phyloP scores from a whole-genome alignment of 2,888 invertebrate species.

The Bugula neritina region DNA sequence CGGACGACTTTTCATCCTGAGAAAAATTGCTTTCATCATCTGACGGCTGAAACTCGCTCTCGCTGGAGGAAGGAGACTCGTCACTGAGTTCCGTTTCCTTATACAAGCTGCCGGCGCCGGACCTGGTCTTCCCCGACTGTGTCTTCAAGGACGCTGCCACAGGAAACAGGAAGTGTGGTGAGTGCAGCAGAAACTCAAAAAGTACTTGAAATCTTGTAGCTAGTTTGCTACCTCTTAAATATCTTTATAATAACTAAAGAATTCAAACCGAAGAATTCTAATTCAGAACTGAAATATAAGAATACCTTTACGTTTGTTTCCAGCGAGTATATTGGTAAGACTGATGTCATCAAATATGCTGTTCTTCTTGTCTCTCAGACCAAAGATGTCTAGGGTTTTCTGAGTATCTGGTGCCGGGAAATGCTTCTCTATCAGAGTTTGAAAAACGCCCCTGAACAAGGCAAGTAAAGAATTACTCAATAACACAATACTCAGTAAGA shows the following conservation, averaged over 20 bases:
- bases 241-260: no score
- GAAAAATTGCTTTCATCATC: not conserved
- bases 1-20: constrained; percentile 3
- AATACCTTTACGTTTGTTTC: constrained; percentile 20
- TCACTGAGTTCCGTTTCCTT: constrained; percentile 22
- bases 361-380: constrained; percentile 32
- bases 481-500: no score
- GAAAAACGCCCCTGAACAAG: constrained; percentile 77
- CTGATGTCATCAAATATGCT: constrained; percentile 29
- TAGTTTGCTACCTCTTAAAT: no score
- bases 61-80: constrained; percentile 36
- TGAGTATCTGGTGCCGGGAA: constrained; percentile 90
- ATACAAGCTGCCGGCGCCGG: constrained; percentile 6
- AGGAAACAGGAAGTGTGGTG: not conserved
- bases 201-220: no score
- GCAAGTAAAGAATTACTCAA: no score
- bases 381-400: constrained; percentile 71
- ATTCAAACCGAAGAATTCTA: no score
- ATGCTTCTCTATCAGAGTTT: constrained; percentile 93
- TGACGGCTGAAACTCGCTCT: constrained; percentile 32
- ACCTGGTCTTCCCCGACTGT: not conserved
- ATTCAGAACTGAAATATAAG: no score
- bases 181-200: not conserved
- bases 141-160: not conserved
- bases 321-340: constrained; percentile 28